Evolutionary conservation across 1,140 invertebrate species (phyloP), one percentile per base, ranked within the genome.

Genomic region (Apolygus lucorum): DNA sequence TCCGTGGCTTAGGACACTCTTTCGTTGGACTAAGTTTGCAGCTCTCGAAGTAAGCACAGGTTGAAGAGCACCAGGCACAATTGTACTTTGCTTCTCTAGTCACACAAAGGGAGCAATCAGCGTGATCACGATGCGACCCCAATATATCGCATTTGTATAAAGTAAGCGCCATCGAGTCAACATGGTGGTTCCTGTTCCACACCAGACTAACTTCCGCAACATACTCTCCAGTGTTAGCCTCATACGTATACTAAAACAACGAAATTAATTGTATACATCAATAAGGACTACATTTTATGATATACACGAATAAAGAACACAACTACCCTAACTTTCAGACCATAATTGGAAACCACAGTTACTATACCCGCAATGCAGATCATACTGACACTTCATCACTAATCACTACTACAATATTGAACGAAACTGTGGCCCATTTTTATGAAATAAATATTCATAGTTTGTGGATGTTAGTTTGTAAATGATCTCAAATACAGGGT

Each of bases 141-240:
- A 98, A 80, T 67, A 95, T 90, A 78, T 93, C 90, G 82, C 95
- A 98, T 81, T 97, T 97, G 78, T 96, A 98, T 28, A 98, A 79
- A 24, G 90, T 91, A 62, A 98, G 89, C 75, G 85, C 90, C 21
- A 92, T 91, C 4, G 90, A 91, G 77, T 95, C 93, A 52, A 96
- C 88, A 76, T 94, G 92, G 78, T 95, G 93, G 77, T 93, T 92
- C 29, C 89, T 84, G 79, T 96, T 96, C 93, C 93, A 96, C 24
- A 94, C 88, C 28, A 96, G 88, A 71, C 90, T 91, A 29, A 96
- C 89, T 75, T 87, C 90, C 0, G 92, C 93, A 78, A 92, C 87
- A 76, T 93, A 92, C 80, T 95, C 90, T 25, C 92, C 90, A 2
- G 87, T 86, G 73, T 87, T 84, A 27, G 88, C 88, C 80, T 95